phyloP scores from a whole-genome alignment of 1,140 invertebrate genomes.

The Listronotus bonariensis region DNA sequence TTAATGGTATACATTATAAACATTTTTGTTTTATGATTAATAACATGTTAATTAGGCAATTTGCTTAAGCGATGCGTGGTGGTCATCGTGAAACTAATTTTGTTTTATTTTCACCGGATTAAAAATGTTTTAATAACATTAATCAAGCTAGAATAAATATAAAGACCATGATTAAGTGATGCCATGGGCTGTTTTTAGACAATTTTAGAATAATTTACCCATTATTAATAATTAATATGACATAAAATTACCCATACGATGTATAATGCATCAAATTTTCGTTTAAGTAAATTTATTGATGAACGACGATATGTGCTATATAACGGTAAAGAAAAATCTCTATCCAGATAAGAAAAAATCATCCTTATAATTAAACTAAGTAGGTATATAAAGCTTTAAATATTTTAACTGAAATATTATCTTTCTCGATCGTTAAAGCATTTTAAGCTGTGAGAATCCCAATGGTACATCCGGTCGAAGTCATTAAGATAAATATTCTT shows the following conservation, averaged over 20 bases:
- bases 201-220: conserved; percentile 21
- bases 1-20: neutral
- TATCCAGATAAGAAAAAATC: conserved; percentile 3
- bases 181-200: conserved; percentile 6
- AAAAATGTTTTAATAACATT: conserved; percentile 10
- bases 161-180: conserved; percentile 3
- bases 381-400: conserved; percentile 13
- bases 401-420: conserved; percentile 26
- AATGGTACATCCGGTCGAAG: conserved; percentile 16
- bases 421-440: conserved; percentile 19
- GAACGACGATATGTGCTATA: neutral
- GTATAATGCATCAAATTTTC: conserved; percentile 1
- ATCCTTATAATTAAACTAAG: conserved; percentile 12
- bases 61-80: neutral
- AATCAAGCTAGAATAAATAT: conserved; percentile 1
- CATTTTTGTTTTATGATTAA: neutral
- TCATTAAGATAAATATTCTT: conserved; percentile 25
- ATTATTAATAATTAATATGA: conserved; percentile 24
- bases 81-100: neutral
- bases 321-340: conserved; percentile 1
- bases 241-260: conserved; percentile 14
- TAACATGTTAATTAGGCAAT: neutral
- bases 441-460: conserved; percentile 15
- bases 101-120: conserved; percentile 18
- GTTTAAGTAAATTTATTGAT: conserved; percentile 5